These are phyloP conservation scores for Ardeotis arabs DNA, from an alignment of 2,113 vertebrate genomes.

Conservation along the genomic window DNA sequence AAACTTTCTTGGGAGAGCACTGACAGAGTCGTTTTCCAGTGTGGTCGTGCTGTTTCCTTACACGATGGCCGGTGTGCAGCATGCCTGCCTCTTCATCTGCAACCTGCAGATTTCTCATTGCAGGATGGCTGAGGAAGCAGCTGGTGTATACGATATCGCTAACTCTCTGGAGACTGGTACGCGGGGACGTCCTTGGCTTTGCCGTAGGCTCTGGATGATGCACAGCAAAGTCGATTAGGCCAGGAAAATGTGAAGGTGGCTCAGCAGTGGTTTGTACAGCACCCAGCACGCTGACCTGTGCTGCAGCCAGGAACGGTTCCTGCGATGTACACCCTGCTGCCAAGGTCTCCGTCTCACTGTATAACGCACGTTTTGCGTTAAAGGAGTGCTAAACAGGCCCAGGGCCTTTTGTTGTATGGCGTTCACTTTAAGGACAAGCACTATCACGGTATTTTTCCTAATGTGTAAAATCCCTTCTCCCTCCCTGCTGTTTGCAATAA, in stretches of 20 bases:
- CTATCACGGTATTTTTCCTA: not conserved
- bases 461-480: conserved; percentile 41
- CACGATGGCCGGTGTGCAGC: not conserved
- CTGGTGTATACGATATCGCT: not conserved
- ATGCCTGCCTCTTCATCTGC: conserved; percentile 17
- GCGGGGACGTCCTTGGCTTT: not conserved
- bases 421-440: conserved; percentile 36
- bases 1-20: conserved; percentile 26
- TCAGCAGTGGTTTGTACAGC: not conserved
- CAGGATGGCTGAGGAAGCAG: not conserved
- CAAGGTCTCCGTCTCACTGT: not conserved
- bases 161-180: not conserved
- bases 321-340: rapidly evolving
- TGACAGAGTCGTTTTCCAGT: not conserved
- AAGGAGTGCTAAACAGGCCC: not conserved
- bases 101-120: not conserved
- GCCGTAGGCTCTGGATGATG: not conserved
- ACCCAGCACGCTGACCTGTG: rapidly evolving
- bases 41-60: not conserved
- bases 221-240: not conserved
- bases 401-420: not conserved
- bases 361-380: rapidly evolving
- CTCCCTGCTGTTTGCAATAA: conserved; percentile 38
- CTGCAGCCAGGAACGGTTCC: not conserved
- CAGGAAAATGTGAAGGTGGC: not conserved